Percentiles rank a stretch among this genome's conserved stretches.
Conservation (phyloP, 2,888 invertebrate genomes). For the Cylindroiulus punctatus region DNA sequence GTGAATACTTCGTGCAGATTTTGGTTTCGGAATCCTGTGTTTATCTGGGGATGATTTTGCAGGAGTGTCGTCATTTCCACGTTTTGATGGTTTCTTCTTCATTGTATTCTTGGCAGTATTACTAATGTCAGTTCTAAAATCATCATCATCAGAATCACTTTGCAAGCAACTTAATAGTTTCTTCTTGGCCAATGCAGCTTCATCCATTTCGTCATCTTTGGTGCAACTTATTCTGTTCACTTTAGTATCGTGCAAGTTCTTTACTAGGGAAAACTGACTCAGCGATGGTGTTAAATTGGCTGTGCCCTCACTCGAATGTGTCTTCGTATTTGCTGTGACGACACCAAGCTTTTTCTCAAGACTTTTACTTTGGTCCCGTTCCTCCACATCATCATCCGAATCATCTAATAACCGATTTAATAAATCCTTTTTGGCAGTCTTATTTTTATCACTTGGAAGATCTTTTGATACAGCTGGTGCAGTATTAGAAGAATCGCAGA, state of each 20-base stretch:
- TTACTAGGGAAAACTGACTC: too few species aligned
- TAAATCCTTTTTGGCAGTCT: neutral
- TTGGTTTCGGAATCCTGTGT: constrained; percentile 3
- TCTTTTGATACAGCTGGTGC: neutral
- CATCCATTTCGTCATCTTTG: neutral
- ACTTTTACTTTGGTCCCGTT: neutral
- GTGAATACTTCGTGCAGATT: constrained; percentile 15
- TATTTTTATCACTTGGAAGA: constrained; percentile 23
- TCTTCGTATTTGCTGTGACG: neutral
- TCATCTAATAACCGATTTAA: neutral
- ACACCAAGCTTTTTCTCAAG: neutral
- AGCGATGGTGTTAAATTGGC: too few species aligned
- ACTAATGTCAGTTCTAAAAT: constrained; percentile 52
- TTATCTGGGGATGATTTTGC: neutral
- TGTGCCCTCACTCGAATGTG: too few species aligned
- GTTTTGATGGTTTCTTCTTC: neutral
- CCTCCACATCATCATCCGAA: neutral
- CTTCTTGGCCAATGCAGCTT: constrained; percentile 2
- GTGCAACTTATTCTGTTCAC: neutral
- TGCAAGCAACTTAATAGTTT: constrained; percentile 61
- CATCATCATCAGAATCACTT: constrained; percentile 61
- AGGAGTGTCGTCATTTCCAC: neutral
- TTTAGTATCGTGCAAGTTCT: neutral
- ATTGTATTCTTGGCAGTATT: neutral
- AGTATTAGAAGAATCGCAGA: neutral